Evolutionary conservation across 2,888 invertebrate species (phyloP).

Genomic region (Scotopteryx bipunctaria): DNA sequence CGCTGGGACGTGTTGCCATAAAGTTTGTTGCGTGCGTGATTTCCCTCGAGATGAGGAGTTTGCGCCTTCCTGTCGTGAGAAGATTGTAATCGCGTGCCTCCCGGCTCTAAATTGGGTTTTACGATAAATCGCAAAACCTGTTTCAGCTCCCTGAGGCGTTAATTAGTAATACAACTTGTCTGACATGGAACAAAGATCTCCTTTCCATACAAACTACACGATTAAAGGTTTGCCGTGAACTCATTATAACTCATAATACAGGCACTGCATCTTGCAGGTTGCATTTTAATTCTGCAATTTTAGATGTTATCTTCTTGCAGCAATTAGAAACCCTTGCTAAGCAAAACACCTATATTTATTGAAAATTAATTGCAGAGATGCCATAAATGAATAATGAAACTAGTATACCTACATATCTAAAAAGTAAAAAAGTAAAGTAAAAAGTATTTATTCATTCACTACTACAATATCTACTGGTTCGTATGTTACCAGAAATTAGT

Average conservation of each 20-base stretch:
- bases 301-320: slow-evolving; percentile 10
- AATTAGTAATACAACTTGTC: slow-evolving; percentile 75
- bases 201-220: slow-evolving; percentile 47
- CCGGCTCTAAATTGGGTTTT: slow-evolving; percentile 80
- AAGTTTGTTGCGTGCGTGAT: slow-evolving; percentile 84
- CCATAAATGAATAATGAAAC: no score
- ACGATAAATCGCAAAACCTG: slow-evolving; percentile 79
- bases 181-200: slow-evolving; percentile 65
- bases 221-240: slow-evolving; percentile 33
- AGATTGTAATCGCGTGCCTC: slow-evolving; percentile 83
- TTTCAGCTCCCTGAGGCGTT: slow-evolving; percentile 74
- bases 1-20: slow-evolving; percentile 81
- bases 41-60: slow-evolving; percentile 83
- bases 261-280: slow-evolving; percentile 15
- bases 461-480: no score
- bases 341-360: no score
- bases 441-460: no score
- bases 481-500: no score
- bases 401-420: no score
- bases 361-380: no score
- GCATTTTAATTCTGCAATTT: slow-evolving; percentile 21
- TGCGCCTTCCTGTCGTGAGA: slow-evolving; percentile 83
- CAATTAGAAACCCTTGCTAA: background rate
- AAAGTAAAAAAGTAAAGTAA: no score
- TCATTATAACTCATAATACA: slow-evolving; percentile 26